Base-by-base conservation (phyloP, 2,113 vertebrate genomes). In the Nothobranchius furzeri region DNA sequence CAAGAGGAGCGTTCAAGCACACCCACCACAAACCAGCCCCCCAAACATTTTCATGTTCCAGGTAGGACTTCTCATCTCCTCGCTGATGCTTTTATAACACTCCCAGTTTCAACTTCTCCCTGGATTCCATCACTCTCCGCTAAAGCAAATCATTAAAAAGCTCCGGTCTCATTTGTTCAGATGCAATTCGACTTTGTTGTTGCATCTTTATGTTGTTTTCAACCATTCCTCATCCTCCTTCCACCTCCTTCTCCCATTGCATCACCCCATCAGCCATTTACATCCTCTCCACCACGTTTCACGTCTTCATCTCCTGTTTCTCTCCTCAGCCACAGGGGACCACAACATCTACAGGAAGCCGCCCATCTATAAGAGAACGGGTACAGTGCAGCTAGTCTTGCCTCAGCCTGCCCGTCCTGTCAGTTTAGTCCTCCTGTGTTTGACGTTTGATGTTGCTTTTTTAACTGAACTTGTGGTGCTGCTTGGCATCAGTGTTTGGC, bases 21-120 rank as follows among this genome's bases (percentile, higher is more conserved):
- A 85, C 95, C 98, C 64, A 98, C 96, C 93, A 95, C 95, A 90
- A 96, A 94, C 94, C 97, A 98, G 92, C 95, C 95, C 50, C 97
- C 98, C 89, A 98, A 95, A 93, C 98, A 99, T 94, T 99, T 99
- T 93, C 98, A 99, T 94, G 95, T 99, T 87, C 98, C 98, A 98
- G 98, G 98, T 99, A 98, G 95, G 96, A 94, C 74, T 92, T 46
- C 53, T 85, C 87, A 88, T 83, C 80, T 84, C 6, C 17, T 80
- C 67, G 82, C 56, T 50, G 36, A 79, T 46, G 14, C 15, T 8
- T 9, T 70, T 46, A 69, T 47, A 47, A 14, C 37, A 11, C 24
- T 51, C 54, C 64, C 6, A 37, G 46, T 58, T 54, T 35, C 13
- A 47, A 10, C 49, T 70, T 73, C 0, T 60, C 55, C 46, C 51